Conservation (phyloP, 2,797 vertebrate genomes). For the Alectoris magna region DNA sequence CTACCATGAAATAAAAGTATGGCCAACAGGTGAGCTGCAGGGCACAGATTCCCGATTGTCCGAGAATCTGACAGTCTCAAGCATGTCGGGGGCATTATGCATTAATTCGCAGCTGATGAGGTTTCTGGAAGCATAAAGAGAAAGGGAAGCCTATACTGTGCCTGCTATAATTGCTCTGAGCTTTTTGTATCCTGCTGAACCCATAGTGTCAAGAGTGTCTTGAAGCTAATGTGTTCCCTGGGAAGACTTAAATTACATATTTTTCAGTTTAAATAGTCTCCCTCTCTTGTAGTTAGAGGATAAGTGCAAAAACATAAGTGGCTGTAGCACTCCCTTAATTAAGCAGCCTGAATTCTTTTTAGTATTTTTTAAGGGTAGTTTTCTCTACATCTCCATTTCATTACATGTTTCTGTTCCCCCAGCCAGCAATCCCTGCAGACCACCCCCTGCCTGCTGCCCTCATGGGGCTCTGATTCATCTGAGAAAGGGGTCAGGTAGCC, state of each 20-base stretch:
- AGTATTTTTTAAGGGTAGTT: background rate
- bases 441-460: accelerated
- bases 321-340: background rate
- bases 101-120: background rate
- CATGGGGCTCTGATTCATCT: background rate
- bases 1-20: conserved; percentile 84
- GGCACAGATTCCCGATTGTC: accelerated
- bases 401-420: background rate
- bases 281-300: background rate
- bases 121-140: background rate
- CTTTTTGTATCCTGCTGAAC: background rate
- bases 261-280: background rate
- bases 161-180: background rate
- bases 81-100: background rate
- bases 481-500: background rate
- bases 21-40: conserved; percentile 79
- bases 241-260: background rate
- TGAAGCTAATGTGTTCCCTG: background rate
- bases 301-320: background rate
- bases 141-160: background rate
- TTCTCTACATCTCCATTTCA: background rate
- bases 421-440: background rate
- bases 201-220: background rate
- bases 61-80: background rate
- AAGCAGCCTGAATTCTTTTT: background rate